phyloP scores from a whole-genome alignment of 2,797 vertebrate species.

The Melanogrammus aeglefinus region DNA sequence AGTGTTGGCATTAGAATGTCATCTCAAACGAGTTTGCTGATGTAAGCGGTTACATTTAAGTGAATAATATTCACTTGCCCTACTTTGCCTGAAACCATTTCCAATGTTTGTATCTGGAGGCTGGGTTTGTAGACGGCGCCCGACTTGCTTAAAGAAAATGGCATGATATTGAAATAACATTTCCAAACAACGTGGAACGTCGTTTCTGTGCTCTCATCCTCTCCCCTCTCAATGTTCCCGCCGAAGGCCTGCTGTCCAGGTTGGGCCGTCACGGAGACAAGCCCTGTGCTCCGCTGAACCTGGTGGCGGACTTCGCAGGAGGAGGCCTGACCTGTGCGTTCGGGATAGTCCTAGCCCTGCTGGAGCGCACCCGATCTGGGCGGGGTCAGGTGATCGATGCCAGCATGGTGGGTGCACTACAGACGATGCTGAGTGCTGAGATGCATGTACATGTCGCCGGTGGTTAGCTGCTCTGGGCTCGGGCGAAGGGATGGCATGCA shows the following conservation, averaged over 20 bases:
- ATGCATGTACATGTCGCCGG: no score
- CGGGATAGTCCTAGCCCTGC: slow-evolving; percentile 84
- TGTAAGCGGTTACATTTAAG: no score
- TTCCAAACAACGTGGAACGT: not conserved
- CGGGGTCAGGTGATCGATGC: slow-evolving; percentile 89
- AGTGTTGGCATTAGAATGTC: not conserved
- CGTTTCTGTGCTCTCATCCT: not conserved
- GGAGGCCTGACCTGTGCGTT: slow-evolving; percentile 84
- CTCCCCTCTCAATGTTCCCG: not conserved
- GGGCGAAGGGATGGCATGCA: no score
- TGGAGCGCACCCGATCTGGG: slow-evolving; percentile 84
- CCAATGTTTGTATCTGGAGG: no score
- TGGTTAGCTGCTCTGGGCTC: no score
- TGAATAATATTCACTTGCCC: not conserved
- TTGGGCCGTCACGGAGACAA: slow-evolving; percentile 83
- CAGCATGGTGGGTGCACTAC: slow-evolving; percentile 82
- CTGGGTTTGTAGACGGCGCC: not conserved
- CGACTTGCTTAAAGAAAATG: not conserved
- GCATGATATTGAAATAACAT: not conserved
- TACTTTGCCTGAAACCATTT: not conserved
- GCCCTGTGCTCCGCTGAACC: slow-evolving; percentile 83
- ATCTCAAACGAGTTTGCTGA: not conserved
- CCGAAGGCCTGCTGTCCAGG: slow-evolving; percentile 85
- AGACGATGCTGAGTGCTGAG: no score
- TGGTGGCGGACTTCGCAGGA: slow-evolving; percentile 90